phyloP scores from a whole-genome alignment of 53 echinoderm and acorn worm species.

The Astropecten irregularis region DNA sequence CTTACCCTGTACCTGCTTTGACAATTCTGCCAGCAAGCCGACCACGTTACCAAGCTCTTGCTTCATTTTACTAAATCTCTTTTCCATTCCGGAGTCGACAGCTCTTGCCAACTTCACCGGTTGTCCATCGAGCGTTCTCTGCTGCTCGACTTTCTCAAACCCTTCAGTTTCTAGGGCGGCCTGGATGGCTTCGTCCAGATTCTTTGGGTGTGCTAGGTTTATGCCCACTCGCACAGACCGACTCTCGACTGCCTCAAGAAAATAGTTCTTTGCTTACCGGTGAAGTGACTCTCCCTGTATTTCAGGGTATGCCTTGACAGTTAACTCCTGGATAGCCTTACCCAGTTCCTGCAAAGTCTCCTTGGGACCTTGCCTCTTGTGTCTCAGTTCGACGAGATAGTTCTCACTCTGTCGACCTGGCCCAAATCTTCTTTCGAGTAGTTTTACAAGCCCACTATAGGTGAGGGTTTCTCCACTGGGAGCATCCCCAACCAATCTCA shows the following conservation, averaged over 20 bases:
- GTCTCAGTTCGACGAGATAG: not conserved
- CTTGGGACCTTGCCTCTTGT: not conserved
- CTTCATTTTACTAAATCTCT: not conserved
- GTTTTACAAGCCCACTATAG: not conserved
- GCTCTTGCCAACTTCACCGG: slow-evolving; percentile 21
- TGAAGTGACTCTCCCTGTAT: not conserved
- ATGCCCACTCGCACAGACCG: not conserved
- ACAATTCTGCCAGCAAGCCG: not conserved
- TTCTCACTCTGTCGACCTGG: not conserved
- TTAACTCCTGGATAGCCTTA: not conserved
- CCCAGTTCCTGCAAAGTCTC: not conserved
- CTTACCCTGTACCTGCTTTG: not conserved
- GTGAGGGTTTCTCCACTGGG: not conserved
- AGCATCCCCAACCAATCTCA: not conserved
- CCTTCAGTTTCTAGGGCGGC: slow-evolving; percentile 6
- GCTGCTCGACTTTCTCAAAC: slow-evolving; percentile 13
- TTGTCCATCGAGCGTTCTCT: not conserved
- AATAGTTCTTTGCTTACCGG: slow-evolving; percentile 6
- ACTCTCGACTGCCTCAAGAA: slow-evolving; percentile 2
- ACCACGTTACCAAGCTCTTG: not conserved
- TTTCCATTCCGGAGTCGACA: not conserved
- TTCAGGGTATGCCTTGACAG: not conserved
- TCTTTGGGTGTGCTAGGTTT: not conserved
- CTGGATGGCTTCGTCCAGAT: slow-evolving; percentile 13
- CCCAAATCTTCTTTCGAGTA: not conserved